These are phyloP conservation scores for Drosophila trapezifrons DNA, from an alignment of 1,140 invertebrate genomes.

Conservation along the genomic window DNA sequence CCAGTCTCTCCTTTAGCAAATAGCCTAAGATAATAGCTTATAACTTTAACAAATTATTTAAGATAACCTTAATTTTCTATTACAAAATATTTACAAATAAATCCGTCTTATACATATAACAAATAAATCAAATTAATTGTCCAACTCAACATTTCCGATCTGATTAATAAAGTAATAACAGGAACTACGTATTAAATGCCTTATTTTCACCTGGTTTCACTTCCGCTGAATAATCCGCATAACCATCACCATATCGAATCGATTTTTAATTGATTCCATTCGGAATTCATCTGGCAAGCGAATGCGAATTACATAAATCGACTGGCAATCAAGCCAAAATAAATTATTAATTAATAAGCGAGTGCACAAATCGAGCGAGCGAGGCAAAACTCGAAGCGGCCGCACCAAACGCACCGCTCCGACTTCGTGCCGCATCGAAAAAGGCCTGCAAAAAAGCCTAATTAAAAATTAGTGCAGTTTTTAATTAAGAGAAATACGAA, in stretches of 20 bases:
- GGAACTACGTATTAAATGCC: neutral
- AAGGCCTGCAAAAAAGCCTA: slow-evolving; percentile 56
- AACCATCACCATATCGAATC: neutral
- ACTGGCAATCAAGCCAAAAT: slow-evolving; percentile 35
- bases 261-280: slow-evolving; percentile 31
- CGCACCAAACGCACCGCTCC: slow-evolving; percentile 7
- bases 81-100: too few species aligned
- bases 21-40: too few species aligned
- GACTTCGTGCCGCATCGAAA: slow-evolving; percentile 15
- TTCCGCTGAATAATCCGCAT: neutral
- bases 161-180: too few species aligned
- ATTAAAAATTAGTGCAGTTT: slow-evolving; percentile 81
- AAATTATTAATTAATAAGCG: slow-evolving; percentile 54
- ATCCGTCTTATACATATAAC: too few species aligned
- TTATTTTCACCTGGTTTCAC: neutral
- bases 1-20: too few species aligned
- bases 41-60: too few species aligned
- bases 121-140: too few species aligned
- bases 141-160: too few species aligned
- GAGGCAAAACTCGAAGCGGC: slow-evolving; percentile 1
- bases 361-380: slow-evolving; percentile 32
- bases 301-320: slow-evolving; percentile 36
- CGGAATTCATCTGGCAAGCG: slow-evolving; percentile 1
- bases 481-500: slow-evolving; percentile 79
- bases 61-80: too few species aligned